Base-by-base conservation (phyloP, 2,888 invertebrate genomes). In the Rhogogaster chlorosoma region DNA sequence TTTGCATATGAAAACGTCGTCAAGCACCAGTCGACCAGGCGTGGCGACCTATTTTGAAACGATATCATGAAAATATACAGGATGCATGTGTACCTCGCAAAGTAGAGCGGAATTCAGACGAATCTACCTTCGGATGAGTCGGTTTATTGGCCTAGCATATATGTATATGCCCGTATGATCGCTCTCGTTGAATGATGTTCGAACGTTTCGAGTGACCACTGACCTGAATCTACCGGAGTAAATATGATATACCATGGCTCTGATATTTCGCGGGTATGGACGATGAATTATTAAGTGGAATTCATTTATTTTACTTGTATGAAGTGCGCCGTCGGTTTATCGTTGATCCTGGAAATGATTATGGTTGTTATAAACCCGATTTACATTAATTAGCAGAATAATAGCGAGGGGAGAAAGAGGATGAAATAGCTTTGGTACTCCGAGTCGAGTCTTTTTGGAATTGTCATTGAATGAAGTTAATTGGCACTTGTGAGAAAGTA, bases 401-500 rank as follows among this genome's bases (percentile, higher is more conserved):
- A 32, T 12, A 9, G 29, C 77, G 77, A n/a, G 53, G 53, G n/a
- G 73, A 26, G n/a, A 53, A n/a, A 77, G 77, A 53, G n/a, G n/a
- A 53, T 45, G 29, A 26, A 77, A 32, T 49, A 26, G 49, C 77
- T 9, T 29, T 7, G 53, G 15, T 29, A 32, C 29, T 77, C 45
- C 6, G 26, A 53, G 45, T 53, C 77, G 32, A 77, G 49, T 49
- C 29, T 49, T 77, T 77, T 53, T 18, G 53, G 45, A 53, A 77
- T 53, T 77, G 49, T 77, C 49, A 29, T 57, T 61, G n/a, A 36
- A 80, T 38, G 61, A 38, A 80, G 61, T 77, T 77, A 80, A 61
- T 61, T 80, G 80, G 80, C 80, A 80, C 36, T 80, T 38, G 80
- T 38, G 61, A 80, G 22, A 61, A 61, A 80, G 80, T 36, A 61